Percentiles rank a stretch among this genome's conserved stretches.
phyloP scores from a whole-genome alignment of 2,888 invertebrate genomes.

The Protophormia terraenovae region DNA sequence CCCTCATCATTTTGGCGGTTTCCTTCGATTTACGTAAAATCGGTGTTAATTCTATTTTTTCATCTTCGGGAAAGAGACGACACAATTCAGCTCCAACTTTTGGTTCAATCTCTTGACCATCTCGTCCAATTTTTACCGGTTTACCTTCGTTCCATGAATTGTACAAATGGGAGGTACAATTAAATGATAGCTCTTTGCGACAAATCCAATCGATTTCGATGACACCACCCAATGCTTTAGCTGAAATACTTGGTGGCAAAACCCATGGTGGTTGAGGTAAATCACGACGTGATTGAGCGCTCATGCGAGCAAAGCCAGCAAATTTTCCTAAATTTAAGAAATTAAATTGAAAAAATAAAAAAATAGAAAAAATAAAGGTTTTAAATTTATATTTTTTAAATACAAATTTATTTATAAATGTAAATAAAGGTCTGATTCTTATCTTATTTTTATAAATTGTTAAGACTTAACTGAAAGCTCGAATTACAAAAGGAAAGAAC shows the following conservation, averaged over 20 bases:
- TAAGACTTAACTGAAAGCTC: no score
- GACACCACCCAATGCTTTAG: constrained; percentile 96
- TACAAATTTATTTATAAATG: not conserved
- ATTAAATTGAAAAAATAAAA: not conserved
- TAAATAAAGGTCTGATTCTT: no score
- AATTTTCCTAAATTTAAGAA: constrained; percentile 85
- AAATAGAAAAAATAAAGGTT: not conserved
- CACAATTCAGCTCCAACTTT: constrained; percentile 96
- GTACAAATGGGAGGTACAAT: constrained; percentile 94
- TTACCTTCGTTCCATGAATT: constrained; percentile 99
- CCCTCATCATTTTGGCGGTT: constrained; percentile 86
- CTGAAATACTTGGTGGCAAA: constrained; percentile 94
- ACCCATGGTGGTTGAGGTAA: constrained; percentile 96
- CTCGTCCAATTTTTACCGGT: constrained; percentile 99
- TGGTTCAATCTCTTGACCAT: constrained; percentile 99
- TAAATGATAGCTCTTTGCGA: constrained; percentile 95
- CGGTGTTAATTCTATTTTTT: constrained; percentile 93
- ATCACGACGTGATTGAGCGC: constrained; percentile 93
- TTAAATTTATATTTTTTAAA: not conserved
- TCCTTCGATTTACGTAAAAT: constrained; percentile 93
- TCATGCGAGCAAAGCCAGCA: constrained; percentile 95
- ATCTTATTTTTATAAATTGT: no score
- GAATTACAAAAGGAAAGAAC: no score
- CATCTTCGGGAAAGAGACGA: constrained; percentile 95
- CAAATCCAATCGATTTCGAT: constrained; percentile 99